Percentiles rank a stretch among this genome's conserved stretches.
These are phyloP conservation scores for Oryctes rhinoceros DNA, from an alignment of 1,140 invertebrate genomes.

Conservation along the genomic window DNA sequence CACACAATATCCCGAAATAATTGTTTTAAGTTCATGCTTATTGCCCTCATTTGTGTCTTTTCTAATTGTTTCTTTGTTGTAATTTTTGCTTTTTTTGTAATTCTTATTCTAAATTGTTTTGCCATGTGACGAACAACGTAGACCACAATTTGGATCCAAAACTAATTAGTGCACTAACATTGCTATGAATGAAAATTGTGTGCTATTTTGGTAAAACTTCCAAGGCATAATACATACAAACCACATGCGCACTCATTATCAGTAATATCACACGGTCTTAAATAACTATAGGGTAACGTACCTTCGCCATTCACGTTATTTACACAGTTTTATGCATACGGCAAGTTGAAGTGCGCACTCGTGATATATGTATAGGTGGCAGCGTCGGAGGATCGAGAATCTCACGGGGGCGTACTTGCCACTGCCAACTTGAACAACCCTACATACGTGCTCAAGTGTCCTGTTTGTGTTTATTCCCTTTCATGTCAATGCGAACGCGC, in stretches of 20 bases:
- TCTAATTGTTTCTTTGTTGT: too few species aligned
- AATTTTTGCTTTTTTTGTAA: too few species aligned
- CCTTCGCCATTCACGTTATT: slow-evolving; percentile 43
- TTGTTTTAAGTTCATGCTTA: too few species aligned
- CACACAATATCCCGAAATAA: too few species aligned
- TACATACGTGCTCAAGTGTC: slow-evolving; percentile 47
- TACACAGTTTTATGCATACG: slow-evolving; percentile 44
- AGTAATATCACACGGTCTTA: slow-evolving; percentile 30
- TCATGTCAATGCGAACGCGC: slow-evolving; percentile 39
- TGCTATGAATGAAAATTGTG: too few species aligned
- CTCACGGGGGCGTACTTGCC: slow-evolving; percentile 42
- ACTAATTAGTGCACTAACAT: too few species aligned
- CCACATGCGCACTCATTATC: not conserved
- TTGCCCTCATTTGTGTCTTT: too few species aligned
- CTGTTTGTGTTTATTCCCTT: slow-evolving; percentile 42
- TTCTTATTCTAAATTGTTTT: too few species aligned
- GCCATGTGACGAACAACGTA: too few species aligned
- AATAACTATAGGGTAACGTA: slow-evolving; percentile 37
- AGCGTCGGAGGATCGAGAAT: slow-evolving; percentile 20
- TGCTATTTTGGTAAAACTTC: too few species aligned
- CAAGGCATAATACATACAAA: too few species aligned
- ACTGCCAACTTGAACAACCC: slow-evolving; percentile 45
- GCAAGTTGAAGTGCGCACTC: slow-evolving; percentile 41
- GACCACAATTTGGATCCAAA: too few species aligned
- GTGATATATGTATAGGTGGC: slow-evolving; percentile 39